Percentiles rank a stretch among this genome's conserved stretches.
phyloP scores from a whole-genome alignment of 2,113 vertebrate species.

The Machaerirhynchus nigripectus region DNA sequence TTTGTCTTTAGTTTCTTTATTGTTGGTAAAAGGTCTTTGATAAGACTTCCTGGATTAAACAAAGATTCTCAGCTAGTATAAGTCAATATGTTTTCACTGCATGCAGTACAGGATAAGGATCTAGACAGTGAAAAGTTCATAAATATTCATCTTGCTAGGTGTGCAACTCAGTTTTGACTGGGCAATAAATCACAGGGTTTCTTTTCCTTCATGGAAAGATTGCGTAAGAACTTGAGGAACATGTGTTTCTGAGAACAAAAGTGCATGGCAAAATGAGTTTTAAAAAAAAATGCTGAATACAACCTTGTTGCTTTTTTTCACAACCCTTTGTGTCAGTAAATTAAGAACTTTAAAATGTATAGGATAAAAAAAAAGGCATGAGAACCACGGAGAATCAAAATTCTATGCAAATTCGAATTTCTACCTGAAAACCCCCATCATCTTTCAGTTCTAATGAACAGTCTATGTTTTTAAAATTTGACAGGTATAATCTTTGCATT shows the following conservation, averaged over 20 bases:
- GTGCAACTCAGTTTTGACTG: not conserved
- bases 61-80: not conserved
- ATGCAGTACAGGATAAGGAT: not conserved
- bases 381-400: not conserved
- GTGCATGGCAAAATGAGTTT: not conserved
- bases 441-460: not conserved
- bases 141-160: conserved; percentile 31
- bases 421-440: fast-evolving
- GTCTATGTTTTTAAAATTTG: not conserved
- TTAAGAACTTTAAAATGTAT: not conserved
- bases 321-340: not conserved
- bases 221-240: not conserved
- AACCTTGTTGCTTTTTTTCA: not conserved
- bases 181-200: conserved; percentile 4
- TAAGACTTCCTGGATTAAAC: not conserved
- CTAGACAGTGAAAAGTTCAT: not conserved
- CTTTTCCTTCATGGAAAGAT: not conserved
- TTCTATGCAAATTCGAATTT: not conserved
- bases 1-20: not conserved
- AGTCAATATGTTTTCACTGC: not conserved
- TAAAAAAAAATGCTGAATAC: not conserved
- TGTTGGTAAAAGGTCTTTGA: not conserved
- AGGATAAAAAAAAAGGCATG: not conserved
- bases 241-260: not conserved
- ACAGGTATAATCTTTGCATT: not conserved